Percentiles rank a stretch among this genome's conserved stretches.
These are phyloP conservation scores for Conus ventricosus DNA, from an alignment of 1,140 invertebrate genomes.

Conservation along the genomic window DNA sequence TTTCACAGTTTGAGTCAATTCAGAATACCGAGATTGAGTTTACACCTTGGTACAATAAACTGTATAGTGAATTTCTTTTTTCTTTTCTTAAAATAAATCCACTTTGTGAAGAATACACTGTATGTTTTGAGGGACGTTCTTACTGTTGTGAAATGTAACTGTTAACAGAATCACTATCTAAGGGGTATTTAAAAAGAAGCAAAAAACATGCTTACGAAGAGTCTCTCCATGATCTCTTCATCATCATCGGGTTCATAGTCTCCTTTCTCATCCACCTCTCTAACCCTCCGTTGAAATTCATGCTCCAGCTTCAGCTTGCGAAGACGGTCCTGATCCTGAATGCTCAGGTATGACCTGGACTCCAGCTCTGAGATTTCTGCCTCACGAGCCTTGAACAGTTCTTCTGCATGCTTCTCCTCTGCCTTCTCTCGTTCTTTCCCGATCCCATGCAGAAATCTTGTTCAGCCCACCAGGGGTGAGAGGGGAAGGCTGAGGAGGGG, in stretches of 20 bases:
- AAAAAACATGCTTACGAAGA: conserved; percentile 54
- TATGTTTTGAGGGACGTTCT: no score
- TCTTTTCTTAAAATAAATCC: no score
- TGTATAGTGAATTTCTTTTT: no score
- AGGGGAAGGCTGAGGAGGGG: conserved; percentile 39
- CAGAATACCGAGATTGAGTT: no score
- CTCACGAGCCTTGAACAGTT: conserved; percentile 58
- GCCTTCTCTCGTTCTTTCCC: conserved; percentile 68
- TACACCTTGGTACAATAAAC: no score
- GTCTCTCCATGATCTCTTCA: conserved; percentile 58
- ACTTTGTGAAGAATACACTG: no score
- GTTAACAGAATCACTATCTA: no score
- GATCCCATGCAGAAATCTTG: conserved; percentile 68
- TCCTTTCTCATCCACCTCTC: conserved; percentile 66
- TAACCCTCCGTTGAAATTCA: conserved; percentile 71
- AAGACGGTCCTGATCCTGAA: conserved; percentile 69
- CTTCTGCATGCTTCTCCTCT: conserved; percentile 61
- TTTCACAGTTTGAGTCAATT: no score
- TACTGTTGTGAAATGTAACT: no score
- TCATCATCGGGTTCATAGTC: conserved; percentile 69
- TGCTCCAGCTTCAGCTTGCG: conserved; percentile 68
- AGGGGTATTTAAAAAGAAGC: background rate
- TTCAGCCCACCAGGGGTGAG: conserved; percentile 29
- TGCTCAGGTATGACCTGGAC: conserved; percentile 60
- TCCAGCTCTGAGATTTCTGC: conserved; percentile 68